Conservation (phyloP, 1,140 invertebrate species). For the Nebria ingens region DNA sequence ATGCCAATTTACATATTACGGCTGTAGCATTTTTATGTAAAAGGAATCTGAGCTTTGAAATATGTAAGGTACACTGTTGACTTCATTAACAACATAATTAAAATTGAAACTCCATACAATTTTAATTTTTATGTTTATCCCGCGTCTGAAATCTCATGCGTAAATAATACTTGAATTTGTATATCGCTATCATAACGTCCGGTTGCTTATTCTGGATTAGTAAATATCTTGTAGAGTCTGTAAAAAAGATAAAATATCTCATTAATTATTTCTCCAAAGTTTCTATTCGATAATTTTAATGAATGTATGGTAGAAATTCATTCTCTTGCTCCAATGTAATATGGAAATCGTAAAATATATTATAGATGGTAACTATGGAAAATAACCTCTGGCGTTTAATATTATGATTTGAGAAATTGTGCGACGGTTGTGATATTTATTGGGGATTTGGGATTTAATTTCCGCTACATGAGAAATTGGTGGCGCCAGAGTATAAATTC, state of each 20-base stretch:
- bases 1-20: no score
- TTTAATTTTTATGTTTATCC: no score
- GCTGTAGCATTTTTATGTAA: no score
- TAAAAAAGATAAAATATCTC: background rate
- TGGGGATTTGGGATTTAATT: constrained; percentile 6
- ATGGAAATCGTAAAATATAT: background rate
- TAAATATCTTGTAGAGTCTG: no score
- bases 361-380: background rate
- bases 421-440: constrained; percentile 2
- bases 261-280: background rate
- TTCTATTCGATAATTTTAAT: background rate
- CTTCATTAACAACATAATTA: no score
- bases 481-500: background rate
- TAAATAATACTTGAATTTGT: no score
- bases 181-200: no score
- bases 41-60: no score
- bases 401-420: constrained; percentile 9
- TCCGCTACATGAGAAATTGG: constrained; percentile 8
- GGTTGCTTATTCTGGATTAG: no score
- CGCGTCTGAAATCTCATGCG: no score
- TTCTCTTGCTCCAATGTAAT: background rate
- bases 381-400: constrained; percentile 3
- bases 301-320: background rate
- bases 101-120: no score
- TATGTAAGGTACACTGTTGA: no score